These are phyloP conservation scores for Camponotus fellah DNA, from an alignment of 2,888 invertebrate species.

Conservation along the genomic window DNA sequence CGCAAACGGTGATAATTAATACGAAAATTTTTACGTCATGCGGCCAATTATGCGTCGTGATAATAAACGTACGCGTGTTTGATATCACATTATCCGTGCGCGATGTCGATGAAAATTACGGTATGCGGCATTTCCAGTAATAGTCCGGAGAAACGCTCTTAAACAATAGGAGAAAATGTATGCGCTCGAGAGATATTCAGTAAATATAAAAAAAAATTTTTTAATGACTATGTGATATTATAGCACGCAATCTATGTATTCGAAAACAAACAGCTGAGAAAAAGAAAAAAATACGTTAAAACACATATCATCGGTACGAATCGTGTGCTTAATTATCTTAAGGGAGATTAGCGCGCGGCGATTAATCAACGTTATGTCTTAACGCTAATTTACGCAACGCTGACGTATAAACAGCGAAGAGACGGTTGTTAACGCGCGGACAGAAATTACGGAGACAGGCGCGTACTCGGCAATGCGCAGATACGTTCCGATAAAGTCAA, in stretches of 20 bases:
- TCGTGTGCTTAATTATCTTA: slow-evolving; percentile 31
- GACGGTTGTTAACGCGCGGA: slow-evolving; percentile 47
- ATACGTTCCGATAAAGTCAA: slow-evolving; percentile 75
- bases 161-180: slow-evolving; percentile 6
- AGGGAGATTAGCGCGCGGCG: slow-evolving; percentile 25
- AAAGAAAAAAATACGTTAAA: too few relatives aligned
- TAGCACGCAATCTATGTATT: not conserved
- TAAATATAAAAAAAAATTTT: slow-evolving; percentile 19
- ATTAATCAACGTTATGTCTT: slow-evolving; percentile 49
- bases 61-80: slow-evolving; percentile 55
- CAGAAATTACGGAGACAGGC: slow-evolving; percentile 65
- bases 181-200: not conserved
- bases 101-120: slow-evolving; percentile 39
- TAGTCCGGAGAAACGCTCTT: not conserved
- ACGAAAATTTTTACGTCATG: slow-evolving; percentile 62
- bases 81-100: slow-evolving; percentile 55
- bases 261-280: not conserved
- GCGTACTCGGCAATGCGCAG: slow-evolving; percentile 60
- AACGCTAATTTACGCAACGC: slow-evolving; percentile 48
- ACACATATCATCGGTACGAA: not conserved
- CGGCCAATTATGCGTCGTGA: slow-evolving; percentile 58
- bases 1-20: slow-evolving; percentile 70
- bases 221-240: not conserved
- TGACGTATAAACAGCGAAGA: slow-evolving; percentile 40
- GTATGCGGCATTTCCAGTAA: slow-evolving; percentile 23